Base-by-base conservation (phyloP, 2,797 vertebrate genomes). In the Bovichtus variegatus region DNA sequence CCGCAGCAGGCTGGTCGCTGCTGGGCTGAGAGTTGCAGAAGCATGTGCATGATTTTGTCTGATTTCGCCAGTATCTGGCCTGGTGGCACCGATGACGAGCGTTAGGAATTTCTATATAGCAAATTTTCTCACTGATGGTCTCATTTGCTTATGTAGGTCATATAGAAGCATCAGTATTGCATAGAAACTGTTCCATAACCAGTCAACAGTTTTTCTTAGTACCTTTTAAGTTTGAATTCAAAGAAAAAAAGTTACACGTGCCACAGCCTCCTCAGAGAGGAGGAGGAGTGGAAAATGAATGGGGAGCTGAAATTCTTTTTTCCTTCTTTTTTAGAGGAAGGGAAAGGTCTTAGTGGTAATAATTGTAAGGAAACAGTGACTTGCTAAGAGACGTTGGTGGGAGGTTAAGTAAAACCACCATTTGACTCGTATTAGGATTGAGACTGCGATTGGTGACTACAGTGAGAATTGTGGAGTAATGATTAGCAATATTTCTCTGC, bases 401-500 rank as follows among this genome's bases (percentile, higher is more conserved):
- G 23, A 64, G 40, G 58, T 65, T 60, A 31, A 62, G 46, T 41
- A 67, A 71, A 43, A 34, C 3, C 34, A 36, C 47, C 19, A 18
- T 60, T 21, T 72, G 55, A 73, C 64, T 76, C 61, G 11, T 46
- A 50, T 7, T 53, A 68, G 68, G 43, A 1, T 44, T 71, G 51
- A 59, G 50, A 34, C 54, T 29, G 54, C 61, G 76, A 73, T 70
- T 69, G 64, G 47, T 50, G 43, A 78, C 46, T 19, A 55, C 23
- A 12, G 19, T 49, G 44, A 74, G 44, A 68, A 60, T 53, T 60
- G 67, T 34, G 21, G 46, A 19, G 44, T 38, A 46, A 82, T 80
- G 73, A 78, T 78, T 75, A 41, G 21, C 34, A 25, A 60, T 60
- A 34, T 58, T 81, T 85, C 74, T 65, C 27, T 68, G 21, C 18